Conservation (phyloP, 2,113 vertebrate genomes). For the Amblyopsis rosae region DNA sequence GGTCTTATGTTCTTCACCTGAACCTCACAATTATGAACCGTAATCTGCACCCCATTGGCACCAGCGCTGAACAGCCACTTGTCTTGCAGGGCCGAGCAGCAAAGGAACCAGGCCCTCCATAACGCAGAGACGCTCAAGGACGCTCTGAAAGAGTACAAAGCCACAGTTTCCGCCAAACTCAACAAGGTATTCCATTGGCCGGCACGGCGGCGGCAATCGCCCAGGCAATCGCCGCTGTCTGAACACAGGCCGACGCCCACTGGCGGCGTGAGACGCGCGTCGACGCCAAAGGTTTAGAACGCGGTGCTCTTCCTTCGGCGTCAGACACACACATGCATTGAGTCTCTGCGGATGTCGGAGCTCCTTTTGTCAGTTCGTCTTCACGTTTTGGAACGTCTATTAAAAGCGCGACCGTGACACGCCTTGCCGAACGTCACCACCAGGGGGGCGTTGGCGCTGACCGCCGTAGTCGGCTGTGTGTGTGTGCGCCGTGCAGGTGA, state of each 20-base stretch:
- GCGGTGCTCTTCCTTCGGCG: no score
- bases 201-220: no score
- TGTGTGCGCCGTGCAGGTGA: slow-evolving; percentile 75
- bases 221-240: no score
- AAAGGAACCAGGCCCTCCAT: slow-evolving; percentile 89
- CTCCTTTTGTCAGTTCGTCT: neutral
- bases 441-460: no score
- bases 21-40: neutral
- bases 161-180: slow-evolving; percentile 80
- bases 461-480: no score
- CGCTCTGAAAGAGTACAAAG: slow-evolving; percentile 86
- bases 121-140: slow-evolving; percentile 86
- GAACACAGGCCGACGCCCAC: no score
- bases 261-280: no score
- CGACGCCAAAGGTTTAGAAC: no score
- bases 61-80: slow-evolving; percentile 11
- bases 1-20: no score
- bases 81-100: slow-evolving; percentile 83
- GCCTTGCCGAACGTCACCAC: no score
- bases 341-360: no score
- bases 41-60: neutral
- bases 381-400: neutral
- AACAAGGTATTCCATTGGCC: slow-evolving; percentile 73
- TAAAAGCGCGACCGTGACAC: neutral
- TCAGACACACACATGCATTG: no score